phyloP scores from a whole-genome alignment of 2,888 invertebrate species.

The Macrosiphum euphorbiae region DNA sequence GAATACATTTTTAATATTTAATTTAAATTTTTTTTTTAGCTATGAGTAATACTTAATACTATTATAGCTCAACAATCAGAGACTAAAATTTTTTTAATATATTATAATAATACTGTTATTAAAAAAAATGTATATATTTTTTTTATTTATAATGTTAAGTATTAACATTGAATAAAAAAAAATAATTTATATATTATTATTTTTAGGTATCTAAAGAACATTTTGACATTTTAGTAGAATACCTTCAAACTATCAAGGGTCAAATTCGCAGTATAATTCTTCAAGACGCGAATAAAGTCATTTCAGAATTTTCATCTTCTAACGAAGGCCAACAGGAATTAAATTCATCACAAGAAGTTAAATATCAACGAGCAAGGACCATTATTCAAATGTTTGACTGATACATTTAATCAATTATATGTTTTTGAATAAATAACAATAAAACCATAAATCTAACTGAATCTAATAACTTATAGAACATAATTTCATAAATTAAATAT shows the following conservation, averaged over 20 bases:
- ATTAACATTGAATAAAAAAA: background rate
- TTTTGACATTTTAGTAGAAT: slow-evolving; percentile 64
- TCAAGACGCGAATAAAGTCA: slow-evolving; percentile 40
- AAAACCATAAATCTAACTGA: background rate
- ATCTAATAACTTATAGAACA: background rate
- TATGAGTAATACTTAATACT: no score
- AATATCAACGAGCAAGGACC: slow-evolving; percentile 67
- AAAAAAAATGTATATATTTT: no score
- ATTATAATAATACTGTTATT: background rate
- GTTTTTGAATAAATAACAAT: background rate
- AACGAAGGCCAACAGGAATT: slow-evolving; percentile 47
- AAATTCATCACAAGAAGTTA: slow-evolving; percentile 65
- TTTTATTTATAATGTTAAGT: background rate
- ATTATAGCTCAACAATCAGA: no score
- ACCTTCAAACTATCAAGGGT: slow-evolving; percentile 60
- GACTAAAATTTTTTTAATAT: background rate
- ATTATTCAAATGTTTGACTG: slow-evolving; percentile 68
- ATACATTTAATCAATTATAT: background rate
- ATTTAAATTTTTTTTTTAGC: no score
- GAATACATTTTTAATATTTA: background rate
- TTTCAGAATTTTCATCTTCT: slow-evolving; percentile 32
- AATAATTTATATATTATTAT: background rate
- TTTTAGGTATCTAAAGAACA: slow-evolving; percentile 58
- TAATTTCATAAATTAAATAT: background rate
- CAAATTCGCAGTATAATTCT: slow-evolving; percentile 43